Evolutionary conservation across 2,797 vertebrate genomes (phyloP).

Genomic region (Poeciliopsis turneri): DNA sequence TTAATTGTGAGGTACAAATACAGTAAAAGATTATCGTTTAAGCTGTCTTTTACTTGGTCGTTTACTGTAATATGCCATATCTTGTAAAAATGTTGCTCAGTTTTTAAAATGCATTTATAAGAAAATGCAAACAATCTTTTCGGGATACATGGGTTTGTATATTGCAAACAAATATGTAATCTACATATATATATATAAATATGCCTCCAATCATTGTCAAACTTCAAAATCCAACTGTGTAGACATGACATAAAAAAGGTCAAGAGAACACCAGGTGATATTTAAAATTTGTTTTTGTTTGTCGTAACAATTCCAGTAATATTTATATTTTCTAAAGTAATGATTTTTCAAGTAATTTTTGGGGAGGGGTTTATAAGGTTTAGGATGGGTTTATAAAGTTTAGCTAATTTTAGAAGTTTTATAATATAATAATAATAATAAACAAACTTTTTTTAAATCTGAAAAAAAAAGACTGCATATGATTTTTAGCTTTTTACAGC

Average conservation of each 20-base stretch:
- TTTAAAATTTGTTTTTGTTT: background rate
- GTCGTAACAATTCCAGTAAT: background rate
- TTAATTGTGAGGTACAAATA: background rate
- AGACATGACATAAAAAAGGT: background rate
- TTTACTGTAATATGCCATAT: background rate
- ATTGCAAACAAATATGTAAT: background rate
- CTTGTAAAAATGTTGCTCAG: background rate
- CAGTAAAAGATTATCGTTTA: background rate
- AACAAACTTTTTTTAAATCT: background rate
- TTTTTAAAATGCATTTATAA: background rate
- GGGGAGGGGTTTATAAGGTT: background rate
- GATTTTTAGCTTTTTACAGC: constrained; percentile 14
- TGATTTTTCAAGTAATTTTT: background rate
- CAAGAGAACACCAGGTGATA: background rate
- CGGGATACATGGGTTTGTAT: background rate
- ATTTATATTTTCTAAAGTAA: background rate
- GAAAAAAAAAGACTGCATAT: constrained; percentile 35
- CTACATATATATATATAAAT: too few relatives aligned
- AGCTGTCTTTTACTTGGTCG: background rate
- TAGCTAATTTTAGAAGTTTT: background rate
- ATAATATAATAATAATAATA: background rate
- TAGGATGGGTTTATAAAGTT: background rate
- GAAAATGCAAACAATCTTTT: background rate
- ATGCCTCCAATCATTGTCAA: too few relatives aligned
- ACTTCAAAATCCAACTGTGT: too few relatives aligned